Base-by-base conservation (phyloP, 64 coral and sea anemone species). In the Hydrozoanthus tunicans region DNA sequence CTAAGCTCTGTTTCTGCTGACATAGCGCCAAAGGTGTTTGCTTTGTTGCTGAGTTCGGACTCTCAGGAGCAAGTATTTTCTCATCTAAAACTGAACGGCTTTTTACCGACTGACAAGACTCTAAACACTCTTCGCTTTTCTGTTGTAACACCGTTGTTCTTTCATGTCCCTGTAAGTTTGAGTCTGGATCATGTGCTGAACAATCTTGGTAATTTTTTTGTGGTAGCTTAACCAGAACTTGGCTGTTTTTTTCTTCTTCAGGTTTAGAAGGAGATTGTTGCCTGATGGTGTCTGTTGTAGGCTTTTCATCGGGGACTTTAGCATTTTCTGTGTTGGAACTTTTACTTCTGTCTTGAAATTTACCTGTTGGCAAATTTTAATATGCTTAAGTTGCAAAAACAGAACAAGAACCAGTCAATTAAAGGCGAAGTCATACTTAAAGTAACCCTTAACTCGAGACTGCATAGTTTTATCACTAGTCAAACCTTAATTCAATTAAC, bases 251-350 rank as follows among this genome's bases (percentile, higher is more conserved):
- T 85, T 85, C 65, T 58, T 25, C 65, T 43, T 58, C 53, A 70
- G 3, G 8, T 71, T 71, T 85, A 56, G 52, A 70, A 71, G 15
- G 6, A 71, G 82, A 3, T 23, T 32, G 5, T n/a, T 53, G 11
- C 0, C n/a, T 61, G 10, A 32, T 53, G 60, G 0, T 69, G 63
- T 6, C 8, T 70, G 14, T 57, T 55, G 51, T 17, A 85, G 81
- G 64, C 12, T 85, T 70, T 70, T 85, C 81, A 11, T 85, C 81
- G 11, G 43, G 17, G 7, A 85, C 62, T 23, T 69, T 27, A 85
- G 62, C 7, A 12, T 13, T 32, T 32, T 64, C 80, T 64, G 62
- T 61, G 26, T 15, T 17, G 32, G 58, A 25, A n/a, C 26, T 3
- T 3, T 82, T 26, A 7, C 64, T 63, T 53, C 7, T 66, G 12